Evolutionary conservation across 1,140 invertebrate species (phyloP), one percentile per base, ranked within the genome.

Genomic region (Streblospio benedicti): DNA sequence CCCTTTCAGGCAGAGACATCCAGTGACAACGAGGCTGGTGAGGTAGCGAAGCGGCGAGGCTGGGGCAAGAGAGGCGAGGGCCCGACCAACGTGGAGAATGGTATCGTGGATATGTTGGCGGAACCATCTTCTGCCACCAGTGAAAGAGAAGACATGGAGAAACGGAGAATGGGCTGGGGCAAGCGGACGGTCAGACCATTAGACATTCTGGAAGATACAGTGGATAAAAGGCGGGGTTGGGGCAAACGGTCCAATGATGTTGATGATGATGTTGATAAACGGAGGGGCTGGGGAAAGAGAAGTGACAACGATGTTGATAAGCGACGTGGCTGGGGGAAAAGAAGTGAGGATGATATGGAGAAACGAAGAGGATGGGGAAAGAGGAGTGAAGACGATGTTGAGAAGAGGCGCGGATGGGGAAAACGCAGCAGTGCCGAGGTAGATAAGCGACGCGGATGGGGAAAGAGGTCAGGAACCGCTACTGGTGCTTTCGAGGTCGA

Each of bases 161-260:
- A 56, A 43, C 30, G 53, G 20, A 18, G 53, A 1, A n/a, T n/a
- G n/a, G 53, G 53, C 18, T 56, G 53, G 53, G 53, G 53, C 4
- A 56, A 56, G 20, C 53, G 53, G 53, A 4, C 33, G 18, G 31
- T 12, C 12, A 6, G 25, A 18, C n/a, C n/a, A n/a, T n/a, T n/a
- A n/a, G 31, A 38, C 32, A 32, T 20, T 3, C 12, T 32, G 25
- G 31, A 3, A 2, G 25, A 27, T 12, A 38, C 38, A 20, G 5
- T 56, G 9, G 53, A 35, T 30, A 56, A 56, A 28, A 23, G 53
- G 18, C 53, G 53, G 25, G 53, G 53, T 9, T 56, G 53, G 53
- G 53, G 53, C 16, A 56, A 56, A 18, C 31, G 53, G 38, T 38
- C 9, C n/a, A 9, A 9, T 38, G 35, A 38, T n/a, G 35, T 9